Percentiles rank a stretch among this genome's conserved stretches.
phyloP scores from a whole-genome alignment of 2,797 vertebrate genomes.

The Labroides dimidiatus region DNA sequence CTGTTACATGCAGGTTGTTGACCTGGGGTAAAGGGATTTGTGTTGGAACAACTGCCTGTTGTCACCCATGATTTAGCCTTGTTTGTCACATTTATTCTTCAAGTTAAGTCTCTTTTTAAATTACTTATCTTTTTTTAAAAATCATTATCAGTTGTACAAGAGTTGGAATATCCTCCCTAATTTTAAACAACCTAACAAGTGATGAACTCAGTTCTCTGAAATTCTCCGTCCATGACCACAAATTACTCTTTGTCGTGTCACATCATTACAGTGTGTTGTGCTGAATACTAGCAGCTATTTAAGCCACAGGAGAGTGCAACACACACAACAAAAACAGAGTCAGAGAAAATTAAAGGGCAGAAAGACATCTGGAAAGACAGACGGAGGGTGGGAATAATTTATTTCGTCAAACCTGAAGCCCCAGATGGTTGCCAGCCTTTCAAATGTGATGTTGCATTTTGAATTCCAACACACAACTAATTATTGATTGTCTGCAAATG shows the following conservation, averaged over 20 bases:
- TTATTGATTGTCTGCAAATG: constrained; percentile 73
- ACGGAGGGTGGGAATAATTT: constrained; percentile 69
- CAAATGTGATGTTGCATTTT: constrained; percentile 66
- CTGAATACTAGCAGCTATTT: constrained; percentile 18
- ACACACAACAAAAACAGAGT: constrained; percentile 32
- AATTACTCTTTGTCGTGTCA: constrained; percentile 18
- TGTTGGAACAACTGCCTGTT: constrained; percentile 37
- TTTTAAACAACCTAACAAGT: neutral
- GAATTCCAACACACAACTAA: constrained; percentile 65
- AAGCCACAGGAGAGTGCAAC: constrained; percentile 35
- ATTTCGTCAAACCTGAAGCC: constrained; percentile 66
- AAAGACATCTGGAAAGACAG: constrained; percentile 71
- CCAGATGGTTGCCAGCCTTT: constrained; percentile 69
- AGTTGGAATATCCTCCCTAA: no score
- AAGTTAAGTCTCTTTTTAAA: neutral
- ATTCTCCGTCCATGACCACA: neutral
- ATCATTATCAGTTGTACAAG: neutral
- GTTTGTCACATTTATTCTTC: constrained; percentile 20
- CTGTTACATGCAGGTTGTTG: constrained; percentile 21
- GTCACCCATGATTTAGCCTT: constrained; percentile 43
- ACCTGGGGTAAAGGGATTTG: constrained; percentile 40
- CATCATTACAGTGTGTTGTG: constrained; percentile 13
- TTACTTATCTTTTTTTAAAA: neutral
- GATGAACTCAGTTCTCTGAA: constrained; percentile 3
- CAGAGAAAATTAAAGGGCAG: constrained; percentile 63